Evolutionary conservation across 2,113 vertebrate species (phyloP), one percentile per base, ranked within the genome.

Genomic region (Passer montanus): DNA sequence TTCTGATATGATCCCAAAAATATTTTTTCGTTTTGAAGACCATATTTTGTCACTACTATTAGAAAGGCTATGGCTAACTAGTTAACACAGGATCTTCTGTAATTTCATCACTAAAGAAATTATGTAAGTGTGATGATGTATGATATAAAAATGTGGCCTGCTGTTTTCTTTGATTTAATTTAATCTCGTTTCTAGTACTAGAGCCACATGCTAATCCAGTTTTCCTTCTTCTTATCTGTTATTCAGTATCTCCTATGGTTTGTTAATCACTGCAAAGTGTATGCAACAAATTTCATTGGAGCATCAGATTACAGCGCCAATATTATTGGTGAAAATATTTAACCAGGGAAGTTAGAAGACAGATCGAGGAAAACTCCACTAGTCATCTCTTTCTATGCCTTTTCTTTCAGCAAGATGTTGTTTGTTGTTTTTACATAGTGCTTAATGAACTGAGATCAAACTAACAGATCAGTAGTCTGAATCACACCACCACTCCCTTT

Each of bases 1-100:
- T 86, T 70, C 35, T 68, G 49, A 64, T 41, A 59, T 30, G 9
- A 76, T 46, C 22, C 23, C 30, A 50, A 18, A 13, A 41, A 50
- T 11, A 22, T 63, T 68, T 75, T 78, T 22, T 67, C 17, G 28
- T 83, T 76, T 75, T 55, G 33, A 75, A 79, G 37, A 55, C 9
- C 4, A 2, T 72, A 53, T 37, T 12, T 13, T 14, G 9, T 49
- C 0, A 0, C 21, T 50, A 50, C 21, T 43, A 43, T 59, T 67
- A 76, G 24, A 35, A n/a, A 10, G 4, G 11, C 9, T 68, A 22
- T 52, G 84, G 43, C 26, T 59, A 59, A 58, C 16, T 35, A 50
- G 44, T 43, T 50, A 37, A 27, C 31, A 59, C 17, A 59, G 26
- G 31, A 21, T 35, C 23, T 74, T 66, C 14, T 68, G 17, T 44